These are phyloP conservation scores for Troides oblongomaculatus DNA, from an alignment of 2,888 invertebrate species.

Conservation along the genomic window DNA sequence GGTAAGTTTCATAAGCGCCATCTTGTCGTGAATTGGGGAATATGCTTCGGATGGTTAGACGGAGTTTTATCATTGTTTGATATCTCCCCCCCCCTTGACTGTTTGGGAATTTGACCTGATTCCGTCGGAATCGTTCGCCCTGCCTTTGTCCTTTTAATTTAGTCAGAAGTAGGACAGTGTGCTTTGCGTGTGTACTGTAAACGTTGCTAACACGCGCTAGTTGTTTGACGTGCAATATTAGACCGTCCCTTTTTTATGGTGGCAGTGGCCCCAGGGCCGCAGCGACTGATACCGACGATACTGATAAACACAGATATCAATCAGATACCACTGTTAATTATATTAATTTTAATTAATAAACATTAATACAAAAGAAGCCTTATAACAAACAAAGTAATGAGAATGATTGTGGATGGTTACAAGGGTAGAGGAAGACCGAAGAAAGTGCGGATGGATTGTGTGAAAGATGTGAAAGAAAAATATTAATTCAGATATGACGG, in stretches of 20 bases:
- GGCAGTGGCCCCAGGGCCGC: neutral
- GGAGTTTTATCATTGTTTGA: conserved; percentile 18
- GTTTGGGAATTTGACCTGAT: conserved; percentile 19
- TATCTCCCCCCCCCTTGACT: neutral
- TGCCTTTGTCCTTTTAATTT: conserved; percentile 7
- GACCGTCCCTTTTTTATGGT: neutral
- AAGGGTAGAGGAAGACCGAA: no score
- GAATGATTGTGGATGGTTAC: no score
- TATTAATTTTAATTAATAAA: no score
- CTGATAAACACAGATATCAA: no score
- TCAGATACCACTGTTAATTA: no score
- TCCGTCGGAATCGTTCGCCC: neutral
- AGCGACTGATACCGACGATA: no score
- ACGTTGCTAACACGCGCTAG: neutral
- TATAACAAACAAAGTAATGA: no score
- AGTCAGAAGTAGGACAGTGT: conserved; percentile 9
- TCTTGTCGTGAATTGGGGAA: neutral
- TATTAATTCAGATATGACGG: no score
- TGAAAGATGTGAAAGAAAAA: no score
- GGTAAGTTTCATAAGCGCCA: neutral
- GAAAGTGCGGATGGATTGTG: no score
- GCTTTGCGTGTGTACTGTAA: conserved; percentile 5
- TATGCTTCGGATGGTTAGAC: neutral
- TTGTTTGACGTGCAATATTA: neutral
- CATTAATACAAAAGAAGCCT: no score